Evolutionary conservation across 2,888 invertebrate genomes (phyloP).

Genomic region (Sialis lutaria): DNA sequence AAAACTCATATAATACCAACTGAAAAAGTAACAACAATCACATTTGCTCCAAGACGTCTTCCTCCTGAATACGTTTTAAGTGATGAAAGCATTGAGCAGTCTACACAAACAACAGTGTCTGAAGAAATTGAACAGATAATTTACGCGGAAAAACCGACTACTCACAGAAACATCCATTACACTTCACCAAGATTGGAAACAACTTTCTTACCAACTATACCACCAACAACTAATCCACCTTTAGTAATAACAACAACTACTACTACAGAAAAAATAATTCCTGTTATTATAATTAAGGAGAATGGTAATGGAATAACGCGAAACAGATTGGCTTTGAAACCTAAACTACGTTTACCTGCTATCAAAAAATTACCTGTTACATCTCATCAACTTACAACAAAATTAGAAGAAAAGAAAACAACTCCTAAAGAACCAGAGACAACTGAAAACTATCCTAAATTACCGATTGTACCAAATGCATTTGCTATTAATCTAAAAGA

Average conservation of each 20-base stretch:
- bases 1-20: not conserved
- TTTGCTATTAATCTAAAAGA: slow-evolving; percentile 19
- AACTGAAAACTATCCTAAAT: slow-evolving; percentile 14
- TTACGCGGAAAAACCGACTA: slow-evolving; percentile 6
- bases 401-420: slow-evolving; percentile 11
- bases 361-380: slow-evolving; percentile 14
- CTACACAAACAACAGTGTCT: slow-evolving; percentile 4
- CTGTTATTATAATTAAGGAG: slow-evolving; percentile 5
- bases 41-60: not conserved
- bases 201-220: slow-evolving; percentile 8
- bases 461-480: slow-evolving; percentile 15
- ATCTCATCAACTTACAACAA: too few species aligned
- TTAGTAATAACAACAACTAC: slow-evolving; percentile 10
- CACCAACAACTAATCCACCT: slow-evolving; percentile 16
- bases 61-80: not conserved
- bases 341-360: slow-evolving; percentile 12
- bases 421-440: slow-evolving; percentile 19
- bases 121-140: slow-evolving; percentile 9
- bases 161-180: slow-evolving; percentile 7
- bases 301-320: slow-evolving; percentile 22
- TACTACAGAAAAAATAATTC: slow-evolving; percentile 7
- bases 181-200: slow-evolving; percentile 14
- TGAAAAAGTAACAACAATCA: not conserved
- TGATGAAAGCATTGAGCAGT: not conserved
- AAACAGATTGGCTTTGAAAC: slow-evolving; percentile 24